Evolutionary conservation across 2,113 vertebrate species (phyloP).

Genomic region (Syngnathus scovelli): DNA sequence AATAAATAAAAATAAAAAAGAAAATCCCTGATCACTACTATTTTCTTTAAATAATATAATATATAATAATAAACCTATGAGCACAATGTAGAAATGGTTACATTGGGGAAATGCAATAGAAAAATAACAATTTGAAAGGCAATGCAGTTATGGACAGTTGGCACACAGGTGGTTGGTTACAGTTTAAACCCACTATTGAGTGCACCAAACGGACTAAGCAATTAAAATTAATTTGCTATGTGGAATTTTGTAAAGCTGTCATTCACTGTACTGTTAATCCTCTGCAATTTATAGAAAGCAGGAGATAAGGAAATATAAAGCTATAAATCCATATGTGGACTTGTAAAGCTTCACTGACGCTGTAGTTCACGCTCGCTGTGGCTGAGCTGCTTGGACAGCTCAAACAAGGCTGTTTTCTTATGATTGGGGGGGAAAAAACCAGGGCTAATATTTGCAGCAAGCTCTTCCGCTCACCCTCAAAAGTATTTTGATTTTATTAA

Average conservation of each 20-base stretch:
- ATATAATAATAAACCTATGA: no score
- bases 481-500: not conserved
- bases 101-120: not conserved
- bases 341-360: slow-evolving; percentile 32
- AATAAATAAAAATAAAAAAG: no score
- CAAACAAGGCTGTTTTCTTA: not conserved
- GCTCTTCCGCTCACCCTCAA: not conserved
- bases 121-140: not conserved
- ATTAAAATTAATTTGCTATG: slow-evolving; percentile 23
- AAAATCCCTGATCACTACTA: no score
- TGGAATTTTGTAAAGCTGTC: slow-evolving; percentile 11
- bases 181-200: no score
- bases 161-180: no score
- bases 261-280: slow-evolving; percentile 24
- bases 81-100: not conserved
- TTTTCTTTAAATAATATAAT: no score
- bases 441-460: not conserved
- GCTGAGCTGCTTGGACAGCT: slow-evolving; percentile 6
- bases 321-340: slow-evolving; percentile 22
- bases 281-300: slow-evolving; percentile 18
- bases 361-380: slow-evolving; percentile 18
- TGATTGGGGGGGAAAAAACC: slow-evolving; percentile 11
- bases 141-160: no score
- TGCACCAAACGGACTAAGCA: not conserved
- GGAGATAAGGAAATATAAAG: slow-evolving; percentile 19